Conservation (phyloP, 53 echinoderm and acorn worm genomes). For the Echinarachnius parma region DNA sequence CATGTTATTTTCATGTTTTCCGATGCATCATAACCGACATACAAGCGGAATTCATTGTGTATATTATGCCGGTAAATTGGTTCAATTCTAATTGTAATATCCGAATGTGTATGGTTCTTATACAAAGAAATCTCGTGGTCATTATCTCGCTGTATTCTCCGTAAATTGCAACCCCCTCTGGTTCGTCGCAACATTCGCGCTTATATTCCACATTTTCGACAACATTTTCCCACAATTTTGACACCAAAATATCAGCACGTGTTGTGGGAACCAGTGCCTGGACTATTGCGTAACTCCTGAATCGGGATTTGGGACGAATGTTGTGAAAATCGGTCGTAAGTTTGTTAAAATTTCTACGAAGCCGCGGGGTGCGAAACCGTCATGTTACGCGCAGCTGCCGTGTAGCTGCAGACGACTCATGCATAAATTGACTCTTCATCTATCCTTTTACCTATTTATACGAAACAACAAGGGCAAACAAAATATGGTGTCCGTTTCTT, state of each 20-base stretch:
- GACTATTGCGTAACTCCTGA: slow-evolving; percentile 37
- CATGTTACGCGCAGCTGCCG: slow-evolving; percentile 89
- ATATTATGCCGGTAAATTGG: slow-evolving; percentile 42
- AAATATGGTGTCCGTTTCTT: slow-evolving; percentile 94
- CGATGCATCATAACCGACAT: neutral
- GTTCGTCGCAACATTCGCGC: slow-evolving; percentile 14
- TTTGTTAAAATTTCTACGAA: slow-evolving; percentile 26
- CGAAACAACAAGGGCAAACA: slow-evolving; percentile 99
- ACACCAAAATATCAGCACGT: slow-evolving; percentile 8
- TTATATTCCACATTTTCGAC: slow-evolving; percentile 14
- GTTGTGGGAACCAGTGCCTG: slow-evolving; percentile 19
- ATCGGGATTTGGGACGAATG: slow-evolving; percentile 36
- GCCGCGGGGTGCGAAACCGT: slow-evolving; percentile 67
- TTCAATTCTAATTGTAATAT: slow-evolving; percentile 50
- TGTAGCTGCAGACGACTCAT: slow-evolving; percentile 66
- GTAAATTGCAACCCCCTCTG: slow-evolving; percentile 34
- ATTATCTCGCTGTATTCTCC: slow-evolving; percentile 48
- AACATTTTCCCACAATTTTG: slow-evolving; percentile 5
- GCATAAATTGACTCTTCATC: slow-evolving; percentile 99
- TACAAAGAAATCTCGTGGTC: slow-evolving; percentile 55
- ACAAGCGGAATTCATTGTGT: slow-evolving; percentile 1
- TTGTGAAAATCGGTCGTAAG: slow-evolving; percentile 46
- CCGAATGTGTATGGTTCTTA: slow-evolving; percentile 51
- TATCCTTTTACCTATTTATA: slow-evolving; percentile 98
- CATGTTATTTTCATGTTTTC: too few relatives aligned